Evolutionary conservation across 2,797 vertebrate species (phyloP).

Genomic region (Glossophaga mutica): DNA sequence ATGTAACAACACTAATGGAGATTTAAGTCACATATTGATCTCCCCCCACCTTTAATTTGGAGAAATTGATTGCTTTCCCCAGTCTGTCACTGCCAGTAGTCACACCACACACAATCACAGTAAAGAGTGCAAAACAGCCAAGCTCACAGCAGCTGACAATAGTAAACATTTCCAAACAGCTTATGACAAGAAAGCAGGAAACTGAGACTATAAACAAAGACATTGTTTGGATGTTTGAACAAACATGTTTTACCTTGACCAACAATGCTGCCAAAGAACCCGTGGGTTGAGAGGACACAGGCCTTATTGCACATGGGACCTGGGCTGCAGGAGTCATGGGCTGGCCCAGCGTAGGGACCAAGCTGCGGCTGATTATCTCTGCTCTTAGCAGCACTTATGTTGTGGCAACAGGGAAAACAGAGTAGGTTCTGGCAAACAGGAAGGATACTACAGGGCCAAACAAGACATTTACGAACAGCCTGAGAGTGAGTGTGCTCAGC

Average conservation of each 20-base stretch:
- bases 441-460: conserved; percentile 58
- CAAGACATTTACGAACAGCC: conserved; percentile 66
- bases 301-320: conserved; percentile 51
- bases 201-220: conserved; percentile 58
- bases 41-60: neutral
- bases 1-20: neutral
- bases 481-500: conserved; percentile 44
- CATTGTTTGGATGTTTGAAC: conserved; percentile 26
- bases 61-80: neutral
- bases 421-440: conserved; percentile 52
- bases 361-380: conserved; percentile 36
- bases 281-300: conserved; percentile 51
- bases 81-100: neutral
- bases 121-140: neutral
- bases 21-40: neutral
- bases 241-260: conserved; percentile 72
- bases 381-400: conserved; percentile 75
- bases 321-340: conserved; percentile 51
- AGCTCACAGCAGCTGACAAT: neutral
- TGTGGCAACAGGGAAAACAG: conserved; percentile 76
- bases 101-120: neutral
- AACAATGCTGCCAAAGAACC: conserved; percentile 59
- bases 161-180: conserved; percentile 23
- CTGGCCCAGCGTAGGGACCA: conserved; percentile 28
- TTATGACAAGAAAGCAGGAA: conserved; percentile 57